Conservation (phyloP, 2,797 vertebrate species). For the Catamblyrhynchus diadema region DNA sequence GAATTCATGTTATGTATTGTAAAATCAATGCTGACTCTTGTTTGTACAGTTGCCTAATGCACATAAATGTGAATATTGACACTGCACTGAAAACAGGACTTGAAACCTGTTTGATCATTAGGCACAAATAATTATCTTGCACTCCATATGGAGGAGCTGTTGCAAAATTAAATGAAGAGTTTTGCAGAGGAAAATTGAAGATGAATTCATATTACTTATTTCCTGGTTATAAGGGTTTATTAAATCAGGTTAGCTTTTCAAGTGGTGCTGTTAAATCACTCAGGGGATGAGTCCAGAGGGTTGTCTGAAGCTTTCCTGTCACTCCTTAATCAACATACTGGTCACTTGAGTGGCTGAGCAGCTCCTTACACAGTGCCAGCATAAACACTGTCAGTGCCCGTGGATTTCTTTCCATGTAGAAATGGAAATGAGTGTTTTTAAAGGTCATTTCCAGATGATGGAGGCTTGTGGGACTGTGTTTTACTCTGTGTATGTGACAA, state of each 20-base stretch:
- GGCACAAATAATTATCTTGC: not conserved
- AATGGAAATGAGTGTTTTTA: not conserved
- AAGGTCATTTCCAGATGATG: not conserved
- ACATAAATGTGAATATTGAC: slow-evolving; percentile 1
- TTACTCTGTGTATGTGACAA: not conserved
- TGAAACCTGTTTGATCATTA: not conserved
- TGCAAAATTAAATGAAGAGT: not conserved
- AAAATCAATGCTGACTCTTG: slow-evolving; percentile 33
- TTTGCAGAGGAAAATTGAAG: not conserved
- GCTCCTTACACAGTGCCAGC: not conserved
- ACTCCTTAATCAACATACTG: not conserved
- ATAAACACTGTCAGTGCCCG: not conserved
- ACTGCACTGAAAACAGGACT: not conserved
- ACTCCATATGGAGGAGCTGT: not conserved
- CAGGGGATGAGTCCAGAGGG: not conserved
- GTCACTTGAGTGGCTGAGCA: not conserved
- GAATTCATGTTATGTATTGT: not conserved
- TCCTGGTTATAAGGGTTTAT: not conserved
- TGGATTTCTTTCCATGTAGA: not conserved
- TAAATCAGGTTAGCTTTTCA: slow-evolving; percentile 19
- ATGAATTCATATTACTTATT: not conserved
- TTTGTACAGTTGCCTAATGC: not conserved
- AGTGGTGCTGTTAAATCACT: not conserved
- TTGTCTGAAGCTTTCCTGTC: slow-evolving; percentile 12
- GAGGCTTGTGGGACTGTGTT: not conserved